Percentiles rank a stretch among this genome's conserved stretches.
Evolutionary conservation across 2,113 vertebrate species (phyloP).

Genomic region (Pomatorhinus ruficollis): DNA sequence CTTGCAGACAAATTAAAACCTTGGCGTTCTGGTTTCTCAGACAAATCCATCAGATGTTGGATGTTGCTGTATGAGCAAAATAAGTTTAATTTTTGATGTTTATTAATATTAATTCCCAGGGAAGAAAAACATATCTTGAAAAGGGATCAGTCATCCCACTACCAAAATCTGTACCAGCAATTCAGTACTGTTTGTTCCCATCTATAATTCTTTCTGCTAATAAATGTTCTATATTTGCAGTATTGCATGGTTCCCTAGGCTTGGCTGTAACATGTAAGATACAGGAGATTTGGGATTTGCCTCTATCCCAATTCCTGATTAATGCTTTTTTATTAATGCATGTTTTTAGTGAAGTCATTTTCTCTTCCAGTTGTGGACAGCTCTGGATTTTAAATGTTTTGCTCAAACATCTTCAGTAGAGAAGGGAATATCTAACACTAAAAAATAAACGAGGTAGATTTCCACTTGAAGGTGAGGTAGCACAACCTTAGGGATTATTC

Average conservation of each 20-base stretch:
- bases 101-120: neutral
- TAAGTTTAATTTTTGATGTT: neutral
- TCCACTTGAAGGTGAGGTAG: neutral
- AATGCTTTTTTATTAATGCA: neutral
- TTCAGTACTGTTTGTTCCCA: constrained; percentile 7
- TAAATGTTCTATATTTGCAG: neutral
- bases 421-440: neutral
- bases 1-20: neutral
- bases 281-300: neutral
- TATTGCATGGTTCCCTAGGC: neutral
- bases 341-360: neutral
- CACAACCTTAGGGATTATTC: neutral
- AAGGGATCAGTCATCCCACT: neutral
- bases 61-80: neutral
- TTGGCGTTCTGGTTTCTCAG: neutral
- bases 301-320: neutral
- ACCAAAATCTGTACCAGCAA: neutral
- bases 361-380: neutral
- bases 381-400: neutral
- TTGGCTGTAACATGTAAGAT: neutral
- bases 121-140: neutral
- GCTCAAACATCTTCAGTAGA: neutral
- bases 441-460: neutral
- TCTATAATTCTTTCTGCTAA: constrained; percentile 21
- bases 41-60: neutral